phyloP scores from a whole-genome alignment of 2,888 invertebrate species.

The Teleiodes luculella region DNA sequence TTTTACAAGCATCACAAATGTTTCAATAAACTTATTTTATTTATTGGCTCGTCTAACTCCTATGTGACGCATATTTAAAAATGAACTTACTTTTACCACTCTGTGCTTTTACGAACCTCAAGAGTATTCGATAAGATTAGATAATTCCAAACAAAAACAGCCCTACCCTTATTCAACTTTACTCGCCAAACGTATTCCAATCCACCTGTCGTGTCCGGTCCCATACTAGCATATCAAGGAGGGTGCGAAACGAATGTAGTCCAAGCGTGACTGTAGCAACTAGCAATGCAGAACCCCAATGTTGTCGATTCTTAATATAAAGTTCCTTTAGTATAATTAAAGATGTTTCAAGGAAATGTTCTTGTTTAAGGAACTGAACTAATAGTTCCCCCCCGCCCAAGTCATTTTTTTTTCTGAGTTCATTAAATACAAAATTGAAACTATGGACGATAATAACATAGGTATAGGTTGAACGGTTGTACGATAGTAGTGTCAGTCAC shows the following conservation, averaged over 20 bases:
- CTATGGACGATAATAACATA: too few species aligned
- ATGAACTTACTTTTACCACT: not conserved
- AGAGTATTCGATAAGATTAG: too few species aligned
- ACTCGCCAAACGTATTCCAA: conserved; percentile 7
- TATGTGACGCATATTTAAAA: too few species aligned
- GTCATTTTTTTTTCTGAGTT: too few species aligned
- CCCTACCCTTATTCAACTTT: not conserved
- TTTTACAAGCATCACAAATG: not conserved
- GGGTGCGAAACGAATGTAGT: conserved; percentile 30
- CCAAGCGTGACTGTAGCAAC: conserved; percentile 54
- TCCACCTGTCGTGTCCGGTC: conserved; percentile 36
- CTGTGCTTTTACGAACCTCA: too few species aligned
- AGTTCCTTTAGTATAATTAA: too few species aligned
- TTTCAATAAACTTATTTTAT: not conserved
- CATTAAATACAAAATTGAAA: too few species aligned
- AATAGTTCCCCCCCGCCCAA: too few species aligned
- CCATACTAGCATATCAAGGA: not conserved
- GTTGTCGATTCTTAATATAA: conserved; percentile 40
- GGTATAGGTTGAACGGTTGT: too few species aligned
- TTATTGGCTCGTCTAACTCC: not conserved
- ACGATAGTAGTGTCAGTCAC: conserved; percentile 26
- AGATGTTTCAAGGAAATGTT: conserved; percentile 44
- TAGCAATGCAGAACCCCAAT: conserved; percentile 41
- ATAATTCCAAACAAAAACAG: not conserved
- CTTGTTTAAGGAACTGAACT: conserved; percentile 22